Evolutionary conservation across 2,113 vertebrate genomes (phyloP).

Genomic region (Lophius piscatorius): DNA sequence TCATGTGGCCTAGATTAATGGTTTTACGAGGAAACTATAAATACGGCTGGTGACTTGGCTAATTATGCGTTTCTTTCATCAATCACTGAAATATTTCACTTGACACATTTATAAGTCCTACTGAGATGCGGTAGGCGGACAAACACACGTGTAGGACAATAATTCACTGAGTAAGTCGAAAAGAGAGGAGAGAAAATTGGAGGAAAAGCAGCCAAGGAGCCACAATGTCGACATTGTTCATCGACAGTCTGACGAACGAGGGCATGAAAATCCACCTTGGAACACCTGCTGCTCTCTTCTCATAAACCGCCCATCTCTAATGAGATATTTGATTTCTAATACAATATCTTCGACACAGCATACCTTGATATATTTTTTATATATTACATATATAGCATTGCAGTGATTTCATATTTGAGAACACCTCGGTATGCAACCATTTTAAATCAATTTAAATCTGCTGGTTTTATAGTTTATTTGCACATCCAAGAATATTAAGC

Average conservation of each 20-base stretch:
- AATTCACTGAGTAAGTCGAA: constrained; percentile 67
- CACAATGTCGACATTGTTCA: constrained; percentile 72
- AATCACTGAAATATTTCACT: constrained; percentile 53
- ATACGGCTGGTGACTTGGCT: constrained; percentile 28
- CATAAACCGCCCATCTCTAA: constrained; percentile 5
- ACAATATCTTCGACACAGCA: background rate
- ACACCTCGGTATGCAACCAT: background rate
- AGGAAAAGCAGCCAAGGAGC: constrained; percentile 63
- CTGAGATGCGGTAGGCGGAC: constrained; percentile 49
- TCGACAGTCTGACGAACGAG: constrained; percentile 37
- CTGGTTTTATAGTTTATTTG: constrained; percentile 27
- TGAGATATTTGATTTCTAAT: constrained; percentile 23
- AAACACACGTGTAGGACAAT: constrained; percentile 61
- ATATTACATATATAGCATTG: constrained; percentile 2
- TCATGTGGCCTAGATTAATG: constrained; percentile 49
- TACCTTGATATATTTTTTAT: no score
- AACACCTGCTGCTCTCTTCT: constrained; percentile 16
- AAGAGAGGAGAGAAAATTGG: constrained; percentile 49
- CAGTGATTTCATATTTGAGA: background rate
- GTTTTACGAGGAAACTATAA: constrained; percentile 46
- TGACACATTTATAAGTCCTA: constrained; percentile 70
- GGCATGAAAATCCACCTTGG: constrained; percentile 53
- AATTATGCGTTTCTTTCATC: constrained; percentile 53
- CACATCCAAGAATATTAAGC: constrained; percentile 22
- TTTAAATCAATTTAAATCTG: constrained; percentile 2